Percentiles rank a stretch among this genome's conserved stretches.
Conservation (phyloP, 1,140 invertebrate species). For the Temnothorax curvispinosus region DNA sequence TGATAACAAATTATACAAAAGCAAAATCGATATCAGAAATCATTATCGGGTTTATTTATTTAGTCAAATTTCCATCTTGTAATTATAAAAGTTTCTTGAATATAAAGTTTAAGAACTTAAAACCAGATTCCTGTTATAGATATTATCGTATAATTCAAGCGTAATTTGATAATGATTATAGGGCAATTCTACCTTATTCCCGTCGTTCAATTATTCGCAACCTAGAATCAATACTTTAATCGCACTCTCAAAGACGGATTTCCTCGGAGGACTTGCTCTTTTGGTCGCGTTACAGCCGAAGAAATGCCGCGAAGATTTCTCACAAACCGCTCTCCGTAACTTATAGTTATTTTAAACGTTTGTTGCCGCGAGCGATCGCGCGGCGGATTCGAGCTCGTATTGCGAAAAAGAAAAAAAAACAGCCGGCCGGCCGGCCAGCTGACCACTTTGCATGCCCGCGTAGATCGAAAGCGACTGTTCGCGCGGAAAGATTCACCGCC, state of each 20-base stretch:
- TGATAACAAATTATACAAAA: no score
- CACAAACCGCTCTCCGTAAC: not conserved
- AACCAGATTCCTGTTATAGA: not conserved
- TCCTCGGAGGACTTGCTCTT: not conserved
- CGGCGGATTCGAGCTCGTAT: slow-evolving; percentile 36
- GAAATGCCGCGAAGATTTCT: slow-evolving; percentile 33
- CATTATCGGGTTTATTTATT: not conserved
- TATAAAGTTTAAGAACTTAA: not conserved
- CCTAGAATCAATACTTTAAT: not conserved
- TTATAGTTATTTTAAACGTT: slow-evolving; percentile 66
- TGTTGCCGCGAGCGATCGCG: slow-evolving; percentile 35
- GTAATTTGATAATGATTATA: not conserved
- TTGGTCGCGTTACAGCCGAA: not conserved
- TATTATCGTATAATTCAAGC: not conserved
- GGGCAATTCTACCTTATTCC: not conserved
- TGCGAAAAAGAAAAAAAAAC: slow-evolving; percentile 33
- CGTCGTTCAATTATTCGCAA: not conserved
- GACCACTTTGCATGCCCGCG: slow-evolving; percentile 66
- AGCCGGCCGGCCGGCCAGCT: slow-evolving; percentile 5
- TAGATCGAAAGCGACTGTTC: slow-evolving; percentile 72
- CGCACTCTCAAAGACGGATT: not conserved
- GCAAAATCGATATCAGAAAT: no score
- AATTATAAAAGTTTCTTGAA: not conserved
- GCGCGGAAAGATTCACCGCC: slow-evolving; percentile 69
- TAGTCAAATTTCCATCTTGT: not conserved